Evolutionary conservation across 2,888 invertebrate genomes (phyloP), one percentile per base, ranked within the genome.

Genomic region (Pyrrhosoma nymphula): DNA sequence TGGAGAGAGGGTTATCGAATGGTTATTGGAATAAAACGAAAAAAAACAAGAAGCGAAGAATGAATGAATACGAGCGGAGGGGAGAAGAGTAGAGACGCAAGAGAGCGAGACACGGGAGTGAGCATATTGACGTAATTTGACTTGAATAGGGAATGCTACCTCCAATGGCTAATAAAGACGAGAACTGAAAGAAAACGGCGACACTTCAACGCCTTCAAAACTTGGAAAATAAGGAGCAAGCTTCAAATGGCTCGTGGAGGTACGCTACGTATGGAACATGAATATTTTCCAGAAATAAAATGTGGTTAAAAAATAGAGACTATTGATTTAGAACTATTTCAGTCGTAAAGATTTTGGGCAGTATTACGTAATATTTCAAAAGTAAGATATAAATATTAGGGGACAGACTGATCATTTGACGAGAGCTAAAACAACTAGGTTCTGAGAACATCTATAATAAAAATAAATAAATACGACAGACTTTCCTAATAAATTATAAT

Each of bases 1-100:
- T 82, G 47, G 47, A 47, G 47, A 60, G 69, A 16, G 75, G 26
- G 23, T 35, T 69, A 93, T 69, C 93, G 93, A 69, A 63, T 63
- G 63, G 69, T 63, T 93, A 93, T 69, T 47, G 47, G n/a, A 39
- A 75, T 39, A 26, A 93, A 93, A 69, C 20, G 69, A 47, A 93
- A 47, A 55, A 47, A 69, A 63, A 30, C 47, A 60, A 60, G 60
- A 23, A 18, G 30, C n/a, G 93, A 47, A 69, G 69, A 30, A n/a
- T 3, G 30, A 35, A 63, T 39, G 56, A 60, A 75, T 35, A n/a
- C n/a, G n/a, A n/a, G n/a, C 60, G 14, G 26, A 12, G 35, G 14
- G 26, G 56, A 8, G 89, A 8, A 56, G 47, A 35, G 2, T 2
- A 47, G 47, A 47, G 47, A 47, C n/a, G 8, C n/a, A 16, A 56